A percentile compares a stretch with the other conserved stretches of the same genome.
phyloP scores from a whole-genome alignment of 2,888 invertebrate species.

The Philopedon plagiatum region DNA sequence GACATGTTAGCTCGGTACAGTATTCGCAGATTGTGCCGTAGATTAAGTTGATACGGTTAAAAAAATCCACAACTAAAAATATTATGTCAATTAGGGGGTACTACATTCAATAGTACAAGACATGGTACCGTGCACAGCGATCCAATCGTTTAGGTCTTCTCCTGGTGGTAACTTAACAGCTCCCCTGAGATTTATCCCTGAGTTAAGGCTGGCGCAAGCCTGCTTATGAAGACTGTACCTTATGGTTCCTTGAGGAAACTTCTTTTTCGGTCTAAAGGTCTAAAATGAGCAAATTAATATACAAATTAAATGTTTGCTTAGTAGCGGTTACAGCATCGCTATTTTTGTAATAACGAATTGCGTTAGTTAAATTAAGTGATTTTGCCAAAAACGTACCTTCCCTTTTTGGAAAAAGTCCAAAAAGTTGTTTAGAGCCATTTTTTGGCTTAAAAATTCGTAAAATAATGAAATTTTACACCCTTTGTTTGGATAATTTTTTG shows the following conservation, averaged over 20 bases:
- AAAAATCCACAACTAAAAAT: constrained; percentile 89
- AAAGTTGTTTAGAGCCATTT: constrained; percentile 79
- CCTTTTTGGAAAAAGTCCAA: constrained; percentile 85
- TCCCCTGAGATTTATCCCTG: constrained; percentile 86
- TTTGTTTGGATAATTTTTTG: constrained; percentile 16
- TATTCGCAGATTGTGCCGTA: constrained; percentile 91
- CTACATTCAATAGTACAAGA: background rate
- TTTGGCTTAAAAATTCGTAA: background rate
- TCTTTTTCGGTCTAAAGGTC: constrained; percentile 93
- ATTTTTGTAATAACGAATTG: constrained; percentile 27
- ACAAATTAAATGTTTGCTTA: constrained; percentile 19
- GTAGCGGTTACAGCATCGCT: constrained; percentile 34
- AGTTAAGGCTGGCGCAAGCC: constrained; percentile 90
- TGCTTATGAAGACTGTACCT: constrained; percentile 91
- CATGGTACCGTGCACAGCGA: constrained; percentile 89
- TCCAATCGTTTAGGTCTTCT: constrained; percentile 92
- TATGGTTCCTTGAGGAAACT: constrained; percentile 88
- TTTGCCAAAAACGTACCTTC: constrained; percentile 71
- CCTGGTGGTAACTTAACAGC: constrained; percentile 87
- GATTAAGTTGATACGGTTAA: constrained; percentile 92
- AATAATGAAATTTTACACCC: background rate
- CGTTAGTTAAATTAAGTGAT: background rate
- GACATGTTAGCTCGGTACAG: constrained; percentile 87
- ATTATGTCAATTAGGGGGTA: too few species aligned
- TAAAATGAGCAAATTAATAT: constrained; percentile 67